Base-by-base conservation (phyloP, 2,888 invertebrate species). In the Spisula solida region DNA sequence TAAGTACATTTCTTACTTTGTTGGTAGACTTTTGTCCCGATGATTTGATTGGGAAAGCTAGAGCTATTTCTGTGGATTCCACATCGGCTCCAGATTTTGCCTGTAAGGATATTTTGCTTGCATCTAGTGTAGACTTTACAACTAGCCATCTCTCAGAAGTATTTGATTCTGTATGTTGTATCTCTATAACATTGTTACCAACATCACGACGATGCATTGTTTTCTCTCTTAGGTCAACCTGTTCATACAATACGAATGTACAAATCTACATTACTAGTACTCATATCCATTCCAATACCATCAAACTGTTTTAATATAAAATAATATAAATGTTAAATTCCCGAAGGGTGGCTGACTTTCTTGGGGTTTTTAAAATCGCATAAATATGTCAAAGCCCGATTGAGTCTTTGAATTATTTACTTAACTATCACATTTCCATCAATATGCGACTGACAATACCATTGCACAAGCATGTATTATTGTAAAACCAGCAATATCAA, bases 41-140 rank as follows among this genome's bases (percentile, higher is more conserved):
- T 25, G 88, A 86, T 51, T 75, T 88, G 10, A 96, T 87, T 1
- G 96, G 96, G 88, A 96, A 96, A 16, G 96, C 96, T 41, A 96
- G 91, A 12, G 96, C 96, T 48, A 96, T 95, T 85, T 96, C 96
- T 85, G 96, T 96, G 1, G 96, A 96, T 89, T 96, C 96, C 2
- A 96, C 96, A 41, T 96, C 95, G 16, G 95, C 95, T 1, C 95
- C 95, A n/a, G 96, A 96, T 88, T 96, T 96, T 34, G 95, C 95
- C 95, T 96, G 92, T 29, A 93, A 29, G 10, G 95, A 96, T 75
- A 96, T 94, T 80, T 92, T 89, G 1, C 94, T 94, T 20, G 96
- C 96, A 92, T 96, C 95, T 86, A 96, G 92, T 80, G 93, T 92
- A 86, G 95, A 95, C 90, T 94, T 95, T 18, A 95, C 91, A 18